These are phyloP conservation scores for Corvus cornix DNA, from an alignment of 2,113 vertebrate genomes.

Conservation along the genomic window DNA sequence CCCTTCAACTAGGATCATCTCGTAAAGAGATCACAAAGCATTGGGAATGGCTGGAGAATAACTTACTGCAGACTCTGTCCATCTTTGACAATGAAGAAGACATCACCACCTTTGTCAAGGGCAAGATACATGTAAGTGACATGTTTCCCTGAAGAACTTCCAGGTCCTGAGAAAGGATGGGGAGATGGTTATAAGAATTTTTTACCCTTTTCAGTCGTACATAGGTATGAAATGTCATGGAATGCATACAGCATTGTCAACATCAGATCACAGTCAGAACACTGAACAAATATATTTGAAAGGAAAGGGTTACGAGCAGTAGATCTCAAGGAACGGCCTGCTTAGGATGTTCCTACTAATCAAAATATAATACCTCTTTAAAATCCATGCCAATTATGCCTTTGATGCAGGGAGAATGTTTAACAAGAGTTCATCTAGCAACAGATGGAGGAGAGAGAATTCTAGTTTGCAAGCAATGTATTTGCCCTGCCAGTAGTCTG, in stretches of 20 bases:
- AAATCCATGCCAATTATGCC: background rate
- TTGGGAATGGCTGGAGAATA: slow-evolving; percentile 97
- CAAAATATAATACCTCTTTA: background rate
- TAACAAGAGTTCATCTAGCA: background rate
- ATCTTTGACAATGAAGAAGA: slow-evolving; percentile 97
- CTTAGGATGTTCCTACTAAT: background rate
- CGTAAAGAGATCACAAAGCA: slow-evolving; percentile 95
- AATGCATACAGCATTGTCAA: background rate
- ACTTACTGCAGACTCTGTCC: slow-evolving; percentile 93
- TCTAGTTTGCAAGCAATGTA: background rate
- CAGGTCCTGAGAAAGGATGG: background rate
- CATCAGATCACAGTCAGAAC: background rate
- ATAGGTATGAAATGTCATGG: background rate
- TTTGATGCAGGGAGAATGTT: background rate
- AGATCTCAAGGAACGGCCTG: background rate
- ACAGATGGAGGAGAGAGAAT: background rate
- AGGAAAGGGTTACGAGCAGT: background rate
- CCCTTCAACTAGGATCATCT: slow-evolving; percentile 80
- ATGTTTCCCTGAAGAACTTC: background rate
- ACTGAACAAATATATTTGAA: background rate
- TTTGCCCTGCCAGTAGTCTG: background rate
- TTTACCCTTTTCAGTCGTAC: background rate
- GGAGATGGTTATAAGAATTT: background rate
- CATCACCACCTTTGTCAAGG: slow-evolving; percentile 95
- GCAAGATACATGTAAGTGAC: slow-evolving; percentile 89